Conservation (phyloP, 2,888 invertebrate genomes). For the Belgica antarctica region DNA sequence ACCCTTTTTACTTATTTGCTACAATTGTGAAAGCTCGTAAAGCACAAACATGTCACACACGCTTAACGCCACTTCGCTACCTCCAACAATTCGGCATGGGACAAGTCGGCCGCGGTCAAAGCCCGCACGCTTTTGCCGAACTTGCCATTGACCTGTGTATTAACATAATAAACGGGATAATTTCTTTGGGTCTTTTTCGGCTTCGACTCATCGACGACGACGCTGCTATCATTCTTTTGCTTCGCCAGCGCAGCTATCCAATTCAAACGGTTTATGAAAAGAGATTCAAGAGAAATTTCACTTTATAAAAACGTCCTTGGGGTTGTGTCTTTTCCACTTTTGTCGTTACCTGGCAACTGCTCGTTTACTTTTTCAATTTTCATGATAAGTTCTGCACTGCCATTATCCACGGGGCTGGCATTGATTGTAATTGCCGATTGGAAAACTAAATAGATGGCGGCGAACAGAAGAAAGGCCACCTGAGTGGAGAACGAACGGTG, state of each 20-base stretch:
- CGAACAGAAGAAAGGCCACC: neutral
- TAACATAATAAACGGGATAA: slow-evolving; percentile 32
- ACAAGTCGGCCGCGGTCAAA: neutral
- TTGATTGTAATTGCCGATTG: neutral
- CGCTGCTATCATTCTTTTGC: neutral
- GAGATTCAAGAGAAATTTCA: slow-evolving; percentile 26
- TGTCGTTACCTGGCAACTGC: slow-evolving; percentile 18
- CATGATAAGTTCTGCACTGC: neutral
- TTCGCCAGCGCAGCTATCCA: neutral
- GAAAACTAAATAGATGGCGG: neutral
- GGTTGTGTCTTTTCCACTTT: slow-evolving; percentile 19
- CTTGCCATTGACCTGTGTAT: slow-evolving; percentile 31
- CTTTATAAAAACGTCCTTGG: too few species aligned
- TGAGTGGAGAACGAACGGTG: neutral
- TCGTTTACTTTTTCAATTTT: slow-evolving; percentile 9
- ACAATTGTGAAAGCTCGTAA: too few species aligned
- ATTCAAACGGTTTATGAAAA: neutral
- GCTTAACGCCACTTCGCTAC: too few species aligned
- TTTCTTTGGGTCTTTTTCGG: slow-evolving; percentile 19
- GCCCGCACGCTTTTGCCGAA: slow-evolving; percentile 38
- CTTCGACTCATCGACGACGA: slow-evolving; percentile 16
- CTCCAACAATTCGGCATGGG: too few species aligned
- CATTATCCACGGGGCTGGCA: neutral
- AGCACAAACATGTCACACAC: too few species aligned
- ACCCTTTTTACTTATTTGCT: too few species aligned